phyloP scores from a whole-genome alignment of 2,888 invertebrate genomes.

The Nemoura dubitans region DNA sequence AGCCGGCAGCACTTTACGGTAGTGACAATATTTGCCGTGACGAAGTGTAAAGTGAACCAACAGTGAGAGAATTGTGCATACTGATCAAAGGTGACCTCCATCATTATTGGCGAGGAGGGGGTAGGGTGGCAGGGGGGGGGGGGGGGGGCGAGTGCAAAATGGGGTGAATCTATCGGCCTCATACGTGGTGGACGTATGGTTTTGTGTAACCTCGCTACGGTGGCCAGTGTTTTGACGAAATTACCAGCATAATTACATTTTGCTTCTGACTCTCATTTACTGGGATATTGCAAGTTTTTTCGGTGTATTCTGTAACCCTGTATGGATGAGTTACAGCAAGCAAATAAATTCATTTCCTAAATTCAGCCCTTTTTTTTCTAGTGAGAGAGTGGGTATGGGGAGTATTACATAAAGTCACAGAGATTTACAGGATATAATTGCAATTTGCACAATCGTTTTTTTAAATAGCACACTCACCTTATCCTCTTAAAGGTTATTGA shows the following conservation, averaged over 20 bases:
- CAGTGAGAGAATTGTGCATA: constrained; percentile 21
- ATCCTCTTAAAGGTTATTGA: no score
- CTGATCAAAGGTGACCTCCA: constrained; percentile 26
- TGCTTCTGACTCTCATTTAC: background rate
- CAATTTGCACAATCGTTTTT: no score
- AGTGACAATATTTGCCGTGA: constrained; percentile 19
- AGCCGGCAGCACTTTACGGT: constrained; percentile 17
- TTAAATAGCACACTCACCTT: no score
- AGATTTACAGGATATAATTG: no score
- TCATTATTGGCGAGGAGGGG: background rate
- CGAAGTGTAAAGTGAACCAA: background rate
- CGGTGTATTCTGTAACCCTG: no score
- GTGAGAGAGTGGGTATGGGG: no score
- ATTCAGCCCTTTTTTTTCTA: no score
- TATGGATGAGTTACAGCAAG: no score
- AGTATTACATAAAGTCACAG: no score
- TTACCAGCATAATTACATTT: background rate
- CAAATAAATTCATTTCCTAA: no score
- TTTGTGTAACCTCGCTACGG: background rate
- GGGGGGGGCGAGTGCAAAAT: background rate
- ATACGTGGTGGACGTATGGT: background rate
- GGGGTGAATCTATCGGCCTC: background rate
- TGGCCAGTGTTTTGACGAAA: background rate
- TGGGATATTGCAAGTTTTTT: no score
- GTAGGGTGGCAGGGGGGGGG: background rate